phyloP scores from a whole-genome alignment of 2,113 vertebrate species.

The Platichthys flesus region DNA sequence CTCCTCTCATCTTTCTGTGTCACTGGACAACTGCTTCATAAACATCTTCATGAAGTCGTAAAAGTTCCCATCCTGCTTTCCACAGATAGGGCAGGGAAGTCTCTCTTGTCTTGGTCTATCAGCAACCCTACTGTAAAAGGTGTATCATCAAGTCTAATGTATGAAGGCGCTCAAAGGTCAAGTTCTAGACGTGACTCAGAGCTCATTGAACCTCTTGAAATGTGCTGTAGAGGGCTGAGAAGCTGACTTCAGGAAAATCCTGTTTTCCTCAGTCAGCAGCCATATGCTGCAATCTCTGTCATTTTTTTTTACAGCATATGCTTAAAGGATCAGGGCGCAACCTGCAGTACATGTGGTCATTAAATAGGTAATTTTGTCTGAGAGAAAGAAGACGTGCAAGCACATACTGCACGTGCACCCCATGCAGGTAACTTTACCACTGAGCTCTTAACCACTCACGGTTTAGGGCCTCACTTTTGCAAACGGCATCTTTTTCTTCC shows the following conservation, averaged over 20 bases:
- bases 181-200: background rate
- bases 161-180: conserved; percentile 46
- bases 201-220: conserved; percentile 23
- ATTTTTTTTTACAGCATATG: conserved; percentile 20
- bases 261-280: conserved; percentile 44
- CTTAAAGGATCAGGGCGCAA: conserved; percentile 19
- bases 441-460: background rate
- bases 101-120: background rate
- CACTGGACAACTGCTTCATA: background rate
- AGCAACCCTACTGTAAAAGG: background rate
- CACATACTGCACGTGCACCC: background rate
- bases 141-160: background rate
- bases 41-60: conserved; percentile 9
- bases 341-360: conserved; percentile 10
- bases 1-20: background rate
- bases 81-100: background rate
- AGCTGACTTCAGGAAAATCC: conserved; percentile 28
- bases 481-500: background rate
- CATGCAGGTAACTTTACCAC: background rate
- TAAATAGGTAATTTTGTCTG: conserved; percentile 14
- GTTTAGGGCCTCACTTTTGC: background rate
- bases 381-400: background rate
- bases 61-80: background rate
- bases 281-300: conserved; percentile 2
- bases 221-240: background rate